Percentiles rank a stretch among this genome's conserved stretches.
Evolutionary conservation across 2,113 vertebrate genomes (phyloP).

Genomic region (Acanthisitta chloris): DNA sequence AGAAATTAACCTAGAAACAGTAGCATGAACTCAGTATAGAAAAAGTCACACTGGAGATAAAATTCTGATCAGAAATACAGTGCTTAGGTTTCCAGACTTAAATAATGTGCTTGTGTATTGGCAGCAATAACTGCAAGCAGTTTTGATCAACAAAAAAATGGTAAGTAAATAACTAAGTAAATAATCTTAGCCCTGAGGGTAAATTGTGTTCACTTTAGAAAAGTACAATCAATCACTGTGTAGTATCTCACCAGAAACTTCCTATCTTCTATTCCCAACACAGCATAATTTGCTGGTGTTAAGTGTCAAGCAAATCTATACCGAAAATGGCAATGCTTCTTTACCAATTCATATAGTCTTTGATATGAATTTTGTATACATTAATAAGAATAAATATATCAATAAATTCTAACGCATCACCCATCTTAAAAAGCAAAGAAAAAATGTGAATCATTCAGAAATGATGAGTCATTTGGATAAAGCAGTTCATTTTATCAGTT

Average conservation of each 20-base stretch:
- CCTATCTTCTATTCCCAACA: not conserved
- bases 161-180: not conserved
- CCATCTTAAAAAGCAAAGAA: not conserved
- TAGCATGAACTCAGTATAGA: not conserved
- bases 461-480: not conserved
- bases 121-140: not conserved
- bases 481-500: not conserved
- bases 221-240: not conserved
- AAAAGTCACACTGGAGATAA: not conserved
- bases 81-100: not conserved
- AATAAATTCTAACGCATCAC: not conserved
- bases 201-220: not conserved
- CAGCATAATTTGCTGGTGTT: not conserved
- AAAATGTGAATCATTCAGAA: not conserved
- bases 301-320: not conserved
- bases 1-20: not conserved
- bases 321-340: not conserved
- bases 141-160: not conserved
- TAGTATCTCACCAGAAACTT: not conserved
- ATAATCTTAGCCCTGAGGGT: not conserved
- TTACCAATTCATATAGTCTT: not conserved
- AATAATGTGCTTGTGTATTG: not conserved
- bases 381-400: not conserved
- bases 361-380: not conserved
- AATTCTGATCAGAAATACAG: not conserved